These are phyloP conservation scores for Coptodon rendalli DNA, from an alignment of 2,113 vertebrate genomes.

Conservation along the genomic window DNA sequence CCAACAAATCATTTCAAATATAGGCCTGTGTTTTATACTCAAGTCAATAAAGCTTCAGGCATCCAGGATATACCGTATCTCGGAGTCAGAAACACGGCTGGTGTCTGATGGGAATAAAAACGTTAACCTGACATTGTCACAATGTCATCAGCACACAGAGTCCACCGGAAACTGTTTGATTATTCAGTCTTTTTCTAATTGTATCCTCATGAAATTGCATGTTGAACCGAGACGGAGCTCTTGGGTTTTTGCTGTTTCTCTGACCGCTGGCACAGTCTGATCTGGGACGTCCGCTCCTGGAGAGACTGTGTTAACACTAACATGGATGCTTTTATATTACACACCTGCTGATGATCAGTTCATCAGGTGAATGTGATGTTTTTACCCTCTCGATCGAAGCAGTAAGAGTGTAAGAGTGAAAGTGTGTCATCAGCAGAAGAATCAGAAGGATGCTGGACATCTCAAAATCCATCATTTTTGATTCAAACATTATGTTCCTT, in stretches of 20 bases:
- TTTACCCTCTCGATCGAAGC: fast-evolving
- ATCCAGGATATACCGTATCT: constrained; percentile 9
- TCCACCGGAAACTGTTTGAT: background rate
- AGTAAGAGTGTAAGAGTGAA: fast-evolving
- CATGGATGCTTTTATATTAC: background rate
- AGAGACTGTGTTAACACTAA: background rate
- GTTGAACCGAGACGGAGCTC: background rate
- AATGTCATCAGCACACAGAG: background rate
- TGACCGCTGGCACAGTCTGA: fast-evolving
- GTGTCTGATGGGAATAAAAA: constrained; percentile 20
- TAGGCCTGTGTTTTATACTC: constrained; percentile 34
- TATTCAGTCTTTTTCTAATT: background rate
- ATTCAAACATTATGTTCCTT: background rate
- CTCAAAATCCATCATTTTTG: background rate
- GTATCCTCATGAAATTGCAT: fast-evolving
- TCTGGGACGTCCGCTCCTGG: background rate
- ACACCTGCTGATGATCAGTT: background rate
- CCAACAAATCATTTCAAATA: constrained; percentile 52
- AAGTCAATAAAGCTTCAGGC: constrained; percentile 41
- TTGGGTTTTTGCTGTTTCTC: background rate
- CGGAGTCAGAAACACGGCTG: background rate
- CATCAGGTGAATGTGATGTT: background rate
- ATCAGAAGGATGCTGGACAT: background rate
- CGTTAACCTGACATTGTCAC: background rate
- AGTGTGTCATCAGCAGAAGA: background rate